phyloP scores from a whole-genome alignment of 2,888 invertebrate species.

The Atethmia centrago region DNA sequence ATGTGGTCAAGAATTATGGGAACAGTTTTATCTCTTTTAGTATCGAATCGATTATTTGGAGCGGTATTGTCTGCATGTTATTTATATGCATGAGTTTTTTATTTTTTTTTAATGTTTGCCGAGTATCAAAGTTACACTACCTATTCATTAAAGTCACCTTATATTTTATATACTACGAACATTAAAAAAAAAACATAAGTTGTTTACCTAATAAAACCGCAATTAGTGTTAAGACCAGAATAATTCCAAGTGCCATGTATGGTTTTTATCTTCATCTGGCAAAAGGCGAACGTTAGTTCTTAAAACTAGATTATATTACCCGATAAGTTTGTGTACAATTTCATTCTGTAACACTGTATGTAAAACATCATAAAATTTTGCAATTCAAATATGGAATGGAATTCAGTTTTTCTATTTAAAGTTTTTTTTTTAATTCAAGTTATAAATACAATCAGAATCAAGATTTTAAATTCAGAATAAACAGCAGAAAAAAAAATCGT shows the following conservation, averaged over 20 bases:
- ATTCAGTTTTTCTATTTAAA: neutral
- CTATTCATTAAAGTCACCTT: neutral
- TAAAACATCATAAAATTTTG: slow-evolving; percentile 44
- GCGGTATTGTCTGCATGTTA: slow-evolving; percentile 4
- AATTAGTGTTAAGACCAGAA: slow-evolving; percentile 27
- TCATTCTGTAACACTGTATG: slow-evolving; percentile 21
- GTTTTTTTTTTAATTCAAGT: slow-evolving; percentile 6
- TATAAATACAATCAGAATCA: slow-evolving; percentile 6
- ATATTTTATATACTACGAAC: neutral
- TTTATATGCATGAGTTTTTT: neutral
- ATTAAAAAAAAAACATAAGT: slow-evolving; percentile 1
- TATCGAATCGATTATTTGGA: slow-evolving; percentile 22
- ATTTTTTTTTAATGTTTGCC: no score
- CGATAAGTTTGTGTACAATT: slow-evolving; percentile 54
- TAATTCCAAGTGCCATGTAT: slow-evolving; percentile 40
- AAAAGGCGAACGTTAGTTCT: slow-evolving; percentile 24
- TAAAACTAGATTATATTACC: slow-evolving; percentile 48
- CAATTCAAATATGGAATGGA: slow-evolving; percentile 46
- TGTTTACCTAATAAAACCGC: slow-evolving; percentile 20
- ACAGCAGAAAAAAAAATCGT: neutral
- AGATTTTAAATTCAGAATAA: slow-evolving; percentile 16
- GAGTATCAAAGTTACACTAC: neutral
- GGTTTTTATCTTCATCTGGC: slow-evolving; percentile 36
- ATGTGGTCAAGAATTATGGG: slow-evolving; percentile 32
- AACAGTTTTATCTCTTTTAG: slow-evolving; percentile 18